Base-by-base conservation (phyloP, 2,797 vertebrate species). In the Hypotaenidia philippensis region DNA sequence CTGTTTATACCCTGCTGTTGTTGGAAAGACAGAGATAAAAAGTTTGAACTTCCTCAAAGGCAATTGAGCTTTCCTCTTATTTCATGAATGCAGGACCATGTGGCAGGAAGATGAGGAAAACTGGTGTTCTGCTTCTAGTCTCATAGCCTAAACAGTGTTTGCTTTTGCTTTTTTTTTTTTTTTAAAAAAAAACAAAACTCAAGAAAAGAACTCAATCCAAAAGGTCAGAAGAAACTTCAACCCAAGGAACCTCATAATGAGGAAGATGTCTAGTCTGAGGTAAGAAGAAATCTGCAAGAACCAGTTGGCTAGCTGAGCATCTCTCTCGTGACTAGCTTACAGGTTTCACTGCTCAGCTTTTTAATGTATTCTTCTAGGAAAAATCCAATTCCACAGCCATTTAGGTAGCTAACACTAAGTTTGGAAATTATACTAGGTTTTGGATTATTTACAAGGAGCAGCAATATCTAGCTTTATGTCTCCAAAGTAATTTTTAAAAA, bases 401-500 rank as follows among this genome's bases (percentile, higher is more conserved):
- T 71, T 27, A 27, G 13, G 41, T 74, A 69, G 61, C 40, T 69
- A 78, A 57, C 25, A 12, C 3, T 25, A 13, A 31, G 1, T 70
- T 77, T 83, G 68, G 32, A 81, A 93, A 66, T 19, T 8, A 20
- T 29, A 11, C 7, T 47, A 14, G 15, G 40, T 25, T 18, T 34
- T 5, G 47, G 8, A 52, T 64, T 80, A 40, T 77, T 70, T 70
- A 40, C 5, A 9, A 71, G 32, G 6, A 81, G 13, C 3, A 19
- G 5, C 2, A 75, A 60, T 29, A 44, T 2, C 4, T 77, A 4
- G 1, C 3, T 76, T 52, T 50, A 61, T 8, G 12, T 32, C 22
- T 64, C 40, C 8, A n/a, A 66, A 83, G 10, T 17, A 36, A 6
- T 23, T 63, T n/a, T n/a, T 25, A 21, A 2, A 1, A 2, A 1